phyloP scores from a whole-genome alignment of 2,888 invertebrate species.

The Horisme vitalbata region DNA sequence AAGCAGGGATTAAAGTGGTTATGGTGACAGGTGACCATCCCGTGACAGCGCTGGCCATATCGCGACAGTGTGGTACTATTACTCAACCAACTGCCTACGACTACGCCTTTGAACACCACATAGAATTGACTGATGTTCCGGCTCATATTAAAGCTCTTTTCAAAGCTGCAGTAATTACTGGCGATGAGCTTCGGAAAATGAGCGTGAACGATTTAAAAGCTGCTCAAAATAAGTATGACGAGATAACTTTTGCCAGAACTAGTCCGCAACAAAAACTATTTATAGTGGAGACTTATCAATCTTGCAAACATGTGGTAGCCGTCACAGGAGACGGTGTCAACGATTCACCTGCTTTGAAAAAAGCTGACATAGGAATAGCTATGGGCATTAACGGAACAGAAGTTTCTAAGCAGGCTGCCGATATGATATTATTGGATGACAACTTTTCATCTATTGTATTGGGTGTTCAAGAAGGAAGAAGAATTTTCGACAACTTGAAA shows the following conservation, averaged over 20 bases:
- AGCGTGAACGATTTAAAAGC: constrained; percentile 78
- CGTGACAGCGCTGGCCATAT: constrained; percentile 88
- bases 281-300: constrained; percentile 91
- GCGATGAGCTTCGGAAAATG: constrained; percentile 84
- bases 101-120: constrained; percentile 84
- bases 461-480: constrained; percentile 91
- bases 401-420: constrained; percentile 93
- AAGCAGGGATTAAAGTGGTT: constrained; percentile 87
- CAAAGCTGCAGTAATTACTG: constrained; percentile 67
- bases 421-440: constrained; percentile 95
- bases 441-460: constrained; percentile 94
- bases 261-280: constrained; percentile 87
- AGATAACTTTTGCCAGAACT: constrained; percentile 89
- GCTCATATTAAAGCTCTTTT: constrained; percentile 68
- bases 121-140: constrained; percentile 78
- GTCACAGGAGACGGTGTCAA: constrained; percentile 96
- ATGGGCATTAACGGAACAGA: constrained; percentile 92
- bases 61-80: constrained; percentile 85
- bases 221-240: constrained; percentile 83
- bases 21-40: constrained; percentile 91
- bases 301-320: constrained; percentile 90
- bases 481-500: constrained; percentile 93
- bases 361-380: constrained; percentile 91
- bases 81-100: constrained; percentile 87
- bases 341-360: constrained; percentile 93